phyloP scores from a whole-genome alignment of 2,113 vertebrate genomes.

The Aphelocoma coerulescens region DNA sequence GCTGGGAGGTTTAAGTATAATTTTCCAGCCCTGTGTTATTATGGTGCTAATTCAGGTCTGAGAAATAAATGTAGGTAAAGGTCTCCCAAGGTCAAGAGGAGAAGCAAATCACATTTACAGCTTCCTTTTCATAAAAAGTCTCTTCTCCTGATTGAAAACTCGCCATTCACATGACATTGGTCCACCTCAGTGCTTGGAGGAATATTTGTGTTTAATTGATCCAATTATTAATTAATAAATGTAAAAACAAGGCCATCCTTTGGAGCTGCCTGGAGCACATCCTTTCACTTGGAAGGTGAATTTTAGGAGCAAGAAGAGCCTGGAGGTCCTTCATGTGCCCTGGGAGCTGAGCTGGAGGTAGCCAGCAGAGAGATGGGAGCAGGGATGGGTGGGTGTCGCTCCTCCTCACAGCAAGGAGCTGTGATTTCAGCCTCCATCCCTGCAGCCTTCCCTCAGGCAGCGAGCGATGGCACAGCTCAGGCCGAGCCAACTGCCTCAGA shows the following conservation, averaged over 20 bases:
- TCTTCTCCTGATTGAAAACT: background rate
- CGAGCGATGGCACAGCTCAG: accelerated
- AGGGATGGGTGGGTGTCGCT: background rate
- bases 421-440: background rate
- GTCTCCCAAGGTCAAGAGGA: constrained; percentile 41
- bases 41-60: constrained; percentile 55
- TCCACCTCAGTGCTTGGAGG: accelerated
- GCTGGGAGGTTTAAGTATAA: constrained; percentile 54
- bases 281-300: background rate
- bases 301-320: background rate
- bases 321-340: accelerated
- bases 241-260: background rate
- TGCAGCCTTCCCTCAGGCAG: background rate
- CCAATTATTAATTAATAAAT: background rate
- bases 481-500: background rate
- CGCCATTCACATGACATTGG: background rate
- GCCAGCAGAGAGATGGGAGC: background rate
- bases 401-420: background rate
- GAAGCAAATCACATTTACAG: background rate
- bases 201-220: background rate
- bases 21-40: constrained; percentile 57
- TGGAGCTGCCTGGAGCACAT: background rate
- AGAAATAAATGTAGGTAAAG: constrained; percentile 59
- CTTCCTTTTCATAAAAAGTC: background rate
- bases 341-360: background rate